Conservation (phyloP, 2,888 invertebrate species). For the Meandrusa payeni region DNA sequence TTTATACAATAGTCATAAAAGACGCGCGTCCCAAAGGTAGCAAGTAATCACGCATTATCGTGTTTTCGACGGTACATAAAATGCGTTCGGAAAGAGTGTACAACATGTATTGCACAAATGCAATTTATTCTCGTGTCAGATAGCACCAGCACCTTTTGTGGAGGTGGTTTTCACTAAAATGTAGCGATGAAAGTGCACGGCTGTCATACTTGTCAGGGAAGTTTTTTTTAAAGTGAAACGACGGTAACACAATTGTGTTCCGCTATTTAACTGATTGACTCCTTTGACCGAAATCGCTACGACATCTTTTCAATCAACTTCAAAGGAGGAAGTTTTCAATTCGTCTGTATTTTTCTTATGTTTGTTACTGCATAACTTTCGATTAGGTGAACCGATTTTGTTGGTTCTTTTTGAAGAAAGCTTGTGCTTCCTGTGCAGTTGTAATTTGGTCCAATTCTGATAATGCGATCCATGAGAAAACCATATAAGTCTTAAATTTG, state of each 20-base stretch:
- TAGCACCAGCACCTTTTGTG: slow-evolving; percentile 31
- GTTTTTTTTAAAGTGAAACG: slow-evolving; percentile 21
- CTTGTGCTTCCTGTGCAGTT: no score
- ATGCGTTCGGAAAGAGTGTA: slow-evolving; percentile 11
- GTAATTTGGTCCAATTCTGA: no score
- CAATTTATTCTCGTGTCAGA: slow-evolving; percentile 28
- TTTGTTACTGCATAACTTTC: no score
- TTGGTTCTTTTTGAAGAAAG: no score
- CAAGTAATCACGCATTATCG: not conserved
- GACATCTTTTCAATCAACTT: no score
- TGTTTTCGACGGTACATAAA: slow-evolving; percentile 7
- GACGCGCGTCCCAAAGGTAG: not conserved
- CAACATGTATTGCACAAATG: slow-evolving; percentile 30
- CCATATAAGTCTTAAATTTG: no score
- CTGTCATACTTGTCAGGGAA: slow-evolving; percentile 17
- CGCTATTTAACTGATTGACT: slow-evolving; percentile 6
- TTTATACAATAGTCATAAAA: slow-evolving; percentile 1
- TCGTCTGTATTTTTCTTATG: no score
- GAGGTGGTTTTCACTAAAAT: slow-evolving; percentile 31
- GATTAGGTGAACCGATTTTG: no score
- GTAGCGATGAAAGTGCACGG: slow-evolving; percentile 32
- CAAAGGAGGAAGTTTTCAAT: no score
- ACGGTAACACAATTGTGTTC: slow-evolving; percentile 6
- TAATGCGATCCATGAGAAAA: no score
- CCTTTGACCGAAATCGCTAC: not conserved